These are phyloP conservation scores for Darevskia mixta DNA, from an alignment of 2,797 vertebrate genomes.

Conservation along the genomic window DNA sequence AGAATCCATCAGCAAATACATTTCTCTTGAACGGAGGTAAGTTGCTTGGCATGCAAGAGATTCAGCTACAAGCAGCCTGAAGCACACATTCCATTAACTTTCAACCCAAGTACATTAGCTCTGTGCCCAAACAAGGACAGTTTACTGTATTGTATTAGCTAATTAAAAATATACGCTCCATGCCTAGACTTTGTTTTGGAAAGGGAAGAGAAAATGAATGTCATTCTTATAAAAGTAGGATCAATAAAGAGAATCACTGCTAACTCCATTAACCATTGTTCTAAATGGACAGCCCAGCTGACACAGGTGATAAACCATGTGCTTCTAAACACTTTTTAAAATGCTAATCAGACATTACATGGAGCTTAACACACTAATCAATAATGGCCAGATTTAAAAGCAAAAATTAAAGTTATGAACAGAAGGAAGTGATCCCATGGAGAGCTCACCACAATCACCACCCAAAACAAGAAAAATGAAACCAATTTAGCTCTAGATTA, in stretches of 20 bases:
- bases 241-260: conserved; percentile 66
- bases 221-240: conserved; percentile 55
- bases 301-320: conserved; percentile 74
- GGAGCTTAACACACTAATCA: conserved; percentile 69
- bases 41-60: conserved; percentile 33
- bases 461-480: conserved; percentile 87
- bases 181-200: conserved; percentile 68
- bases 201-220: conserved; percentile 56
- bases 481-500: conserved; percentile 89
- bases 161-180: conserved; percentile 46
- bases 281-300: conserved; percentile 55
- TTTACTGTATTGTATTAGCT: conserved; percentile 49
- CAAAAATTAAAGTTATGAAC: conserved; percentile 77
- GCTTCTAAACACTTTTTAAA: conserved; percentile 72
- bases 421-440: conserved; percentile 75
- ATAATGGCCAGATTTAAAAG: conserved; percentile 69
- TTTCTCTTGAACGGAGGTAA: neutral
- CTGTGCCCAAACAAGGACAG: neutral
- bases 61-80: conserved; percentile 1
- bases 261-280: conserved; percentile 69
- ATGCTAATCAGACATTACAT: conserved; percentile 71
- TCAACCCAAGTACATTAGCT: conserved; percentile 54
- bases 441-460: conserved; percentile 77
- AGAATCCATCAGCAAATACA: neutral
- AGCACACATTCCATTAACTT: conserved; percentile 52